Base-by-base conservation (phyloP, 2,888 invertebrate species). In the Andrena minutula region DNA sequence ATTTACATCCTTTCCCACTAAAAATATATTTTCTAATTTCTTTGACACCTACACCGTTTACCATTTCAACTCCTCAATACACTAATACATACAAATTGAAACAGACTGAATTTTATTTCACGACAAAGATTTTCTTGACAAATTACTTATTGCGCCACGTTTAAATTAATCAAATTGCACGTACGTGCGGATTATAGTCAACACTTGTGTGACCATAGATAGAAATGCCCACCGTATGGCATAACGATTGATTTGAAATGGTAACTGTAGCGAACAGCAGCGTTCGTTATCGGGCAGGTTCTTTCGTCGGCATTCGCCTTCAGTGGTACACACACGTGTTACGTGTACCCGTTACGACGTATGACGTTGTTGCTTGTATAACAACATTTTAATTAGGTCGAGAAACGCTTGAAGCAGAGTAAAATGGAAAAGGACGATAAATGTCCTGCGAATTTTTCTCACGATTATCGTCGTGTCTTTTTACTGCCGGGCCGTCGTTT, bases 211-310 rank as follows among this genome's bases (percentile, higher is more conserved):
- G 16, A 5, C 41, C 41, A 41, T 16, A 41, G 41, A 41, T 41
- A 41, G 12, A 41, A 41, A 16, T 16, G 12, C 1, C 41, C 41
- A 41, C 41, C 41, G 41, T 41, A 1, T 16, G 16, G 4, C 16
- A 41, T 41, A 16, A 41, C 41, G 41, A 41, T 92, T 90, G 89
- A 91, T 91, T 90, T 86, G 41, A 85, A 87, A 86, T 86, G 87
- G 89, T 92, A 92, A 91, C 91, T 91, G 90, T 90, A 86, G 85
- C 84, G 86, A 91, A 90, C 88, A 87, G 88, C 86, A 41, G 88
- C 75, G 82, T 78, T 49, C 60, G 26, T 41, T 41, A 41, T 41
- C 41, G 41, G 41, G 41, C 41, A 41, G 41, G 41, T 41, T 41
- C 41, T 41, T 41, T 41, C 41, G 41, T 41, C 41, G 23, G 47